Conservation (phyloP, 2,113 vertebrate genomes). For the Pimephales promelas region DNA sequence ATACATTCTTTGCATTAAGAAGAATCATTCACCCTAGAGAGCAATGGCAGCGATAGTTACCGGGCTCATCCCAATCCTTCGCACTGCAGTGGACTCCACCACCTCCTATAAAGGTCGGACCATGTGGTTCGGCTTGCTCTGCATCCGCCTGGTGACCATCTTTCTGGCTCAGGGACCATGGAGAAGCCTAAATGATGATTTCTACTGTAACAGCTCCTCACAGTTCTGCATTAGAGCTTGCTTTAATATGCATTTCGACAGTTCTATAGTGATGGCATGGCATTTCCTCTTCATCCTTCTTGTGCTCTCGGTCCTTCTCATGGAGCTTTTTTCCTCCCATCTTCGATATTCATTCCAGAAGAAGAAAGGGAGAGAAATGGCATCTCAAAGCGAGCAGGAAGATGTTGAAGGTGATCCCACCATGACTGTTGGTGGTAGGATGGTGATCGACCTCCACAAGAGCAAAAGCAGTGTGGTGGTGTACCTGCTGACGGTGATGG, state of each 20-base stretch:
- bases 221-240: slow-evolving; percentile 2
- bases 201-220: slow-evolving; percentile 51
- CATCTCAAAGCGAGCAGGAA: slow-evolving; percentile 38
- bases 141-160: slow-evolving; percentile 54
- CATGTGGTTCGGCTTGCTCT: slow-evolving; percentile 66
- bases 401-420: background rate
- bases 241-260: slow-evolving; percentile 58
- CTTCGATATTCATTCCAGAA: slow-evolving; percentile 52
- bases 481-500: slow-evolving; percentile 65
- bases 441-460: slow-evolving; percentile 61
- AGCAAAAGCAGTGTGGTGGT: slow-evolving; percentile 63
- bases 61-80: slow-evolving; percentile 60
- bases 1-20: background rate
- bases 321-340: slow-evolving; percentile 67
- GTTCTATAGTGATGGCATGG: slow-evolving; percentile 44
- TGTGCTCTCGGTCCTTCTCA: slow-evolving; percentile 59
- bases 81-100: slow-evolving; percentile 54
- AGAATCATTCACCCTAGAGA: background rate
- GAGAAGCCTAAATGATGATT: slow-evolving; percentile 53
- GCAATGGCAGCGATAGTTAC: slow-evolving; percentile 68
- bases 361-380: slow-evolving; percentile 31
- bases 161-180: slow-evolving; percentile 61
- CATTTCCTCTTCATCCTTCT: slow-evolving; percentile 66
- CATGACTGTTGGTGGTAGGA: slow-evolving; percentile 25
- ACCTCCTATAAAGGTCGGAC: slow-evolving; percentile 58